phyloP scores from a whole-genome alignment of 64 coral and sea anemone species.

The Anthopleura sola region DNA sequence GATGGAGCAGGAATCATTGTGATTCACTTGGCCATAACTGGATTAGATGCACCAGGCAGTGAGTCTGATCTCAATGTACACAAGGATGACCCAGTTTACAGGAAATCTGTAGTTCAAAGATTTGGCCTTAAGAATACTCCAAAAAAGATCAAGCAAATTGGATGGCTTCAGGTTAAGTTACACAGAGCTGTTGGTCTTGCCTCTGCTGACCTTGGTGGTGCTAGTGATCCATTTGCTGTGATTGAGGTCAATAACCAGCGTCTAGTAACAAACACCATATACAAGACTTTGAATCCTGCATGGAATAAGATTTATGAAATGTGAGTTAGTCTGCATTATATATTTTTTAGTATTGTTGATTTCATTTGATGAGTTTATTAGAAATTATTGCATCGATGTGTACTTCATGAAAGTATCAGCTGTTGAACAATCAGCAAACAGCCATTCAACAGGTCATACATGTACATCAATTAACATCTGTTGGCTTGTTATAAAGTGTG shows the following conservation, averaged over 20 bases:
- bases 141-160: slow-evolving; percentile 98
- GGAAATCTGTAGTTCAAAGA: slow-evolving; percentile 54
- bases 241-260: slow-evolving; percentile 88
- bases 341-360: no score
- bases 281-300: slow-evolving; percentile 94
- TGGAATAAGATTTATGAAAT: slow-evolving; percentile 99
- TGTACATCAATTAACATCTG: no score
- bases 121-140: slow-evolving; percentile 79
- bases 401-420: no score
- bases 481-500: no score
- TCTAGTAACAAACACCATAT: slow-evolving; percentile 82
- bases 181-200: slow-evolving; percentile 94
- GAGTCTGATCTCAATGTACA: slow-evolving; percentile 77
- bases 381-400: no score
- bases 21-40: slow-evolving; percentile 88
- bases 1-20: slow-evolving; percentile 89
- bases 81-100: slow-evolving; percentile 62
- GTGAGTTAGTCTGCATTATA: slow-evolving; percentile 44
- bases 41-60: slow-evolving; percentile 67
- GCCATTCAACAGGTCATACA: no score
- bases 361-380: no score
- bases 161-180: slow-evolving; percentile 95
- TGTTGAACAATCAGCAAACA: no score
- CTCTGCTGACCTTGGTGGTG: slow-evolving; percentile 91
- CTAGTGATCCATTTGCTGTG: slow-evolving; percentile 93